Evolutionary conservation across 2,797 vertebrate species (phyloP).

Genomic region (Alcedo atthis): DNA sequence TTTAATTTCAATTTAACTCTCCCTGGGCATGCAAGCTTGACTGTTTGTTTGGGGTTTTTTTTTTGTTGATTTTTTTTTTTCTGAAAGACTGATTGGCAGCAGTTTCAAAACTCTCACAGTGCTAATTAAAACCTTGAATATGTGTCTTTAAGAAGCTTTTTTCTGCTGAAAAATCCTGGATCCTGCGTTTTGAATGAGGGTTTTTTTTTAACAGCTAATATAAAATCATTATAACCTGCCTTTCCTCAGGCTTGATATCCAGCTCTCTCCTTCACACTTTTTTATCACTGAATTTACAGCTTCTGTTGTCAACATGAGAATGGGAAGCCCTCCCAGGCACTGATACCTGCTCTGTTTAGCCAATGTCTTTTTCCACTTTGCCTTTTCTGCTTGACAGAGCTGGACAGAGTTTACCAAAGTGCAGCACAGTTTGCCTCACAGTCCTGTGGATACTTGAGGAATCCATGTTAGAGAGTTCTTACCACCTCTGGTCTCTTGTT

Average conservation of each 20-base stretch:
- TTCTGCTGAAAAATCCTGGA: constrained; percentile 4
- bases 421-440: not conserved
- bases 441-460: not conserved
- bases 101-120: constrained; percentile 31
- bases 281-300: constrained; percentile 15
- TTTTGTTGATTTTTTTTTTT: not conserved
- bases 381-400: not conserved
- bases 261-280: not conserved
- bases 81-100: constrained; percentile 52
- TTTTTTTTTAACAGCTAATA: constrained; percentile 23
- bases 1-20: constrained; percentile 64
- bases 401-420: not conserved
- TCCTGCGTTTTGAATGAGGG: not conserved
- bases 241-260: constrained; percentile 30
- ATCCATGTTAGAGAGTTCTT: not conserved
- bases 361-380: not conserved
- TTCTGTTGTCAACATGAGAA: not conserved
- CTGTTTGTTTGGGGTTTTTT: not conserved
- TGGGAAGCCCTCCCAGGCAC: not conserved
- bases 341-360: not conserved
- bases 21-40: constrained; percentile 45
- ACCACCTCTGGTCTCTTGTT: not conserved
- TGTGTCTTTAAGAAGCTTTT: constrained; percentile 24
- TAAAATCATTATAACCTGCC: constrained; percentile 15
- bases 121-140: constrained; percentile 62